Evolutionary conservation across 2,888 invertebrate species (phyloP), one percentile per base, ranked within the genome.

Genomic region (Mylabris sibirica): DNA sequence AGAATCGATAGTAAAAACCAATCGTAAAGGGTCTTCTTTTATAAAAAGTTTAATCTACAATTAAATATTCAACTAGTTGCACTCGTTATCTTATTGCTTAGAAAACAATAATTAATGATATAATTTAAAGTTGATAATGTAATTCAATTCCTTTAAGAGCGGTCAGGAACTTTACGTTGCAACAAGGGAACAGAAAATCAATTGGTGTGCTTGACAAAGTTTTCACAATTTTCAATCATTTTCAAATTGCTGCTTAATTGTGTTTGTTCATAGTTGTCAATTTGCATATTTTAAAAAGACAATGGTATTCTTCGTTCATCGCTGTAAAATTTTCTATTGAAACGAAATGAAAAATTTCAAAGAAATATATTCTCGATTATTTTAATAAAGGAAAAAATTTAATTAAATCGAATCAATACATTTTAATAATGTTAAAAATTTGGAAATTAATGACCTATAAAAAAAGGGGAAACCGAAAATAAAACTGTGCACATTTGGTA

Each of bases 1-100:
- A 75, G 78, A 82, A 82, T 81, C 81, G 82, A 81, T 80, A 81
- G 75, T 82, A 81, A 81, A 44, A 82, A 80, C 79, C 77, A 78
- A 79, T 80, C 79, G 77, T 81, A 81, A 80, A 81, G 75, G 72
- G 76, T 75, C 64, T 64, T 65, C n/a, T 41, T 59, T 38, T 14
- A 26, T 66, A 57, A 59, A 61, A 53, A 65, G 60, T 60, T 24
- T n/a, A 44, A 44, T 38, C 34, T 34, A 38, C 14, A 38, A 12
- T n/a, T 44, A 44, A 17, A 17, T 2, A 4, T 44, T 38, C 2
- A 17, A 44, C 17, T n/a, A 44, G 11, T 17, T 44, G 12, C 12
- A n/a, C n/a, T n/a, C n/a, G n/a, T n/a, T n/a, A n/a, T n/a, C n/a
- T n/a, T n/a, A 30, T 38, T 38, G 5, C n/a, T 44, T 44, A 44